phyloP scores from a whole-genome alignment of 2,113 vertebrate genomes.

The Steatornis caripensis region DNA sequence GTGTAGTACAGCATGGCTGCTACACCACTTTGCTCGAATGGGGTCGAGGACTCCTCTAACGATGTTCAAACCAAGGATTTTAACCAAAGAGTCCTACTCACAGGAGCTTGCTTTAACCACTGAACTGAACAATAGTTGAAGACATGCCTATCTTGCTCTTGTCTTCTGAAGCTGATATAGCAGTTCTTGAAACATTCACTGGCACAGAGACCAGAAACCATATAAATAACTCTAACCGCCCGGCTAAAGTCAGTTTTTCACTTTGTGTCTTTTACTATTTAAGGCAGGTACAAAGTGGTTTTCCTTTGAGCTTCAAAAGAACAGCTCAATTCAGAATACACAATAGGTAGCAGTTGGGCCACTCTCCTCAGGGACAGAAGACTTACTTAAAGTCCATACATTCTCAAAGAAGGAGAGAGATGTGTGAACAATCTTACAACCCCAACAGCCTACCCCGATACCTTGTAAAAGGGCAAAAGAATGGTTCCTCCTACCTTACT shows the following conservation, averaged over 20 bases:
- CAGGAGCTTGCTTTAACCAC: neutral
- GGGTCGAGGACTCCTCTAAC: neutral
- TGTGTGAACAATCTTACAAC: neutral
- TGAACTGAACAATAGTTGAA: neutral
- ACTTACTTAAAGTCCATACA: neutral
- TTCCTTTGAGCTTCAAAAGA: neutral
- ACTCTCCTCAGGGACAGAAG: neutral
- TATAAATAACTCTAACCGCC: neutral
- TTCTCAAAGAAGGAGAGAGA: neutral
- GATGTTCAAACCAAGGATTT: neutral
- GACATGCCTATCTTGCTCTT: neutral
- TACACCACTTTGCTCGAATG: neutral
- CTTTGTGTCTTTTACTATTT: neutral
- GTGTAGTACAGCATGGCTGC: neutral
- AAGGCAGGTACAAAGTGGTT: neutral
- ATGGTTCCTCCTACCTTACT: neutral
- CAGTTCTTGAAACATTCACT: neutral
- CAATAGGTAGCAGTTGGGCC: neutral
- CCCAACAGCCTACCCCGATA: neutral
- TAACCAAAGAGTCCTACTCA: neutral
- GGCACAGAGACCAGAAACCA: neutral
- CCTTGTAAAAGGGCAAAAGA: neutral
- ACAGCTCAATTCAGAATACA: neutral
- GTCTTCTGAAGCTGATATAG: neutral
- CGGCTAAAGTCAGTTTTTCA: neutral